Conservation (phyloP, 1,140 invertebrate species). For the Chrysomallon squamiferum region DNA sequence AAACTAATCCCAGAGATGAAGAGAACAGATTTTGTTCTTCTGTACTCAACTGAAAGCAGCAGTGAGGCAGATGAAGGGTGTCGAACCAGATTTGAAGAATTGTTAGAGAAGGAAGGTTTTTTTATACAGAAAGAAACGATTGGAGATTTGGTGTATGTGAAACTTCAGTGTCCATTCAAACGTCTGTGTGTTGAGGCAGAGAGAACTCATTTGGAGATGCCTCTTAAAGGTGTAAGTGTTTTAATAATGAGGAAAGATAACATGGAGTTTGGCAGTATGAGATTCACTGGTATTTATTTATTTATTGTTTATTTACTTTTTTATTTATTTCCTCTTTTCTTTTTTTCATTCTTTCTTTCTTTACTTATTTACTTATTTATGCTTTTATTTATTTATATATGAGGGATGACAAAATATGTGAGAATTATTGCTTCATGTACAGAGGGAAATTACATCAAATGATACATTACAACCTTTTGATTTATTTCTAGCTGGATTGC, state of each 20-base stretch:
- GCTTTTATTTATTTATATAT: too few relatives aligned
- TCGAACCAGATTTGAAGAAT: conserved; percentile 23
- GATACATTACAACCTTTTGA: too few relatives aligned
- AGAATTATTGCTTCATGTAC: too few relatives aligned
- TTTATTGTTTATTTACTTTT: too few relatives aligned
- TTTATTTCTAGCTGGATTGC: too few relatives aligned
- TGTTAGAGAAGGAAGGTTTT: conserved; percentile 26
- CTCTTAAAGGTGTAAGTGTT: conserved; percentile 52
- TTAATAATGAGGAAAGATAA: not conserved
- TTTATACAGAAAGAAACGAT: conserved; percentile 26
- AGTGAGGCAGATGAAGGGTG: conserved; percentile 9
- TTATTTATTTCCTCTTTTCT: not conserved
- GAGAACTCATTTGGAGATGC: conserved; percentile 56
- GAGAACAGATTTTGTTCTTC: conserved; percentile 52
- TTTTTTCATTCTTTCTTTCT: not conserved
- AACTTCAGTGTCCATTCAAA: conserved; percentile 56
- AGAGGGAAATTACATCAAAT: too few relatives aligned
- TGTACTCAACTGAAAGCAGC: conserved; percentile 23
- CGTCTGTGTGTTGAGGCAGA: conserved; percentile 59
- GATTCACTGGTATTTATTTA: not conserved
- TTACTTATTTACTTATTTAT: too few relatives aligned
- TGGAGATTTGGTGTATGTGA: conserved; percentile 49
- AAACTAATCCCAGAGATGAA: conserved; percentile 36
- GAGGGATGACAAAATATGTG: too few relatives aligned
- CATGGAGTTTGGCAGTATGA: too few relatives aligned